Evolutionary conservation across 1,140 invertebrate species (phyloP).

Genomic region (Aphelenchoides besseyi): DNA sequence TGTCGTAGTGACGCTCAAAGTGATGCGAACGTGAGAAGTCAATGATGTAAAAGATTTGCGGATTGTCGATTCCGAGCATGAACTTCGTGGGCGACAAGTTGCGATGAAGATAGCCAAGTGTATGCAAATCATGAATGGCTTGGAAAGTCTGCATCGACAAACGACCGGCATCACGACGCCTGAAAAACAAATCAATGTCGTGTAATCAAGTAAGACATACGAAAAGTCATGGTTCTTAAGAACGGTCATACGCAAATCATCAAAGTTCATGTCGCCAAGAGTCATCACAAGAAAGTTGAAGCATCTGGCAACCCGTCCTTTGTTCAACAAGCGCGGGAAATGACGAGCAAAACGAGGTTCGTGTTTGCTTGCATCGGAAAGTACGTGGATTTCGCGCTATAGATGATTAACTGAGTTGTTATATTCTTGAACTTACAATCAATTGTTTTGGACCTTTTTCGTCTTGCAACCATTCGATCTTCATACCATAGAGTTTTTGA

Average conservation of each 20-base stretch:
- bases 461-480: neutral
- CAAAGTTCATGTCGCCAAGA: slow-evolving; percentile 17
- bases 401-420: neutral
- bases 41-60: slow-evolving; percentile 5
- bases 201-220: neutral
- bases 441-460: neutral
- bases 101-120: slow-evolving; percentile 19
- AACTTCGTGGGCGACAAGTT: slow-evolving; percentile 17
- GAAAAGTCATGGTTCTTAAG: slow-evolving; percentile 12
- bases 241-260: neutral
- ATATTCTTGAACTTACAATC: neutral
- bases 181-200: neutral
- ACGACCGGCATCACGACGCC: slow-evolving; percentile 1
- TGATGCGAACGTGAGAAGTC: slow-evolving; percentile 16
- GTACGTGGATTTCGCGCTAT: neutral
- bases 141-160: slow-evolving; percentile 26
- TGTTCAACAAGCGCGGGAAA: slow-evolving; percentile 15
- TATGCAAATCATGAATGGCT: slow-evolving; percentile 19
- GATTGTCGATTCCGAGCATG: slow-evolving; percentile 11
- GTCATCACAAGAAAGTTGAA: slow-evolving; percentile 19
- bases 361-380: slow-evolving; percentile 17
- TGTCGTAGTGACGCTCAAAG: slow-evolving; percentile 13
- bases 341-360: slow-evolving; percentile 10
- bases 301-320: neutral
- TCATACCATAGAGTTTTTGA: neutral